Conservation (phyloP, 2,797 vertebrate species). For the Nothura maculosa region DNA sequence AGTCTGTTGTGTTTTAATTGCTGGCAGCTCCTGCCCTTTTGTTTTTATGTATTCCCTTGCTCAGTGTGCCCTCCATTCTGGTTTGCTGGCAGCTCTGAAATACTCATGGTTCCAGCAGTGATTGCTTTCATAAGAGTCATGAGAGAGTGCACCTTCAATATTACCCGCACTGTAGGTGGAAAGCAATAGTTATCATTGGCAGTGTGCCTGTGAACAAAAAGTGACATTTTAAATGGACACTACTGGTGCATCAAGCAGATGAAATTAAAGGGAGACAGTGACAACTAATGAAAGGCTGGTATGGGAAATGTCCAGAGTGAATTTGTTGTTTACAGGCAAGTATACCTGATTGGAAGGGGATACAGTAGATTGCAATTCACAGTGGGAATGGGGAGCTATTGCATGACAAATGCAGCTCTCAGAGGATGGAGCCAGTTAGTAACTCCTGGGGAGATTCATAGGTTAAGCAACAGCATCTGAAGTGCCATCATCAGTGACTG, state of each 20-base stretch:
- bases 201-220: slow-evolving; percentile 32
- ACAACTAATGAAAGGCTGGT: slow-evolving; percentile 27
- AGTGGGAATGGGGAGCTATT: slow-evolving; percentile 16
- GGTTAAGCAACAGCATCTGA: slow-evolving; percentile 18
- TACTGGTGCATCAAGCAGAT: slow-evolving; percentile 22
- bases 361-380: background rate
- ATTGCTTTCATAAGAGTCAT: slow-evolving; percentile 57
- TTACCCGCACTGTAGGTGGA: slow-evolving; percentile 51
- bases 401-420: background rate
- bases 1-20: slow-evolving; percentile 59
- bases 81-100: slow-evolving; percentile 18
- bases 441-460: slow-evolving; percentile 24
- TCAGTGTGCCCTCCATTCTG: slow-evolving; percentile 56
- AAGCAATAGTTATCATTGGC: slow-evolving; percentile 64
- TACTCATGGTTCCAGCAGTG: slow-evolving; percentile 16
- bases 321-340: slow-evolving; percentile 14
- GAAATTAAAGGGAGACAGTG: slow-evolving; percentile 36
- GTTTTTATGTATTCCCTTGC: slow-evolving; percentile 53
- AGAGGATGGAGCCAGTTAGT: background rate
- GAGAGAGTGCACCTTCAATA: slow-evolving; percentile 70
- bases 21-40: slow-evolving; percentile 45
- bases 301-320: background rate
- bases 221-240: slow-evolving; percentile 31
- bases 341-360: background rate
- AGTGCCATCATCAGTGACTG: background rate